A percentile compares a stretch with the other conserved stretches of the same genome.
These are phyloP conservation scores for Brotula barbata DNA, from an alignment of 2,797 vertebrate genomes.

Conservation along the genomic window DNA sequence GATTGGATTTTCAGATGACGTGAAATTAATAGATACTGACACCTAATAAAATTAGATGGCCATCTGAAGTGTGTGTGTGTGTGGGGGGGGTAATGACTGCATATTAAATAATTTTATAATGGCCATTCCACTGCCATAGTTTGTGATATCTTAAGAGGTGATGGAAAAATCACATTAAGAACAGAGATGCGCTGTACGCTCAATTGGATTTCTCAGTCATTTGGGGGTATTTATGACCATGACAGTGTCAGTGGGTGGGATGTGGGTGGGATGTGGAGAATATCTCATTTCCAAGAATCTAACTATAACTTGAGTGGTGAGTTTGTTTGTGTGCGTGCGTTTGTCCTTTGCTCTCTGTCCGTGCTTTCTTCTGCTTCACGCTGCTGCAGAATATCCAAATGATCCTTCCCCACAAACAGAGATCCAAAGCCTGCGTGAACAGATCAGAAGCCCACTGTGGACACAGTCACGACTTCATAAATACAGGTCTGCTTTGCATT, in stretches of 20 bases:
- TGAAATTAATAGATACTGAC: conserved; percentile 44
- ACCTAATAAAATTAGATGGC: conserved; percentile 19
- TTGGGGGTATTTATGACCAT: conserved; percentile 46
- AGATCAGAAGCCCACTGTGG: no score
- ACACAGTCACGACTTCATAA: no score
- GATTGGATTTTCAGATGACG: conserved; percentile 61
- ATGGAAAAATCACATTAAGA: conserved; percentile 49
- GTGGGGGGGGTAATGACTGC: conserved; percentile 6
- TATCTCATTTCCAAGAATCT: conserved; percentile 43
- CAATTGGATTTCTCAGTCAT: conserved; percentile 53
- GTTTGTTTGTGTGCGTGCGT: no score
- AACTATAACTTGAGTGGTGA: no score
- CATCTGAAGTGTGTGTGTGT: conserved; percentile 31
- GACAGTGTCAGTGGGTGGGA: conserved; percentile 37
- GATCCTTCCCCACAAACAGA: no score
- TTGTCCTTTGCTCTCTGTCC: no score
- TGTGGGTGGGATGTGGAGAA: conserved; percentile 29
- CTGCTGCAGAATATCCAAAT: no score
- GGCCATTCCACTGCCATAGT: conserved; percentile 30
- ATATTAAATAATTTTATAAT: conserved; percentile 38
- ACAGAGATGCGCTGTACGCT: conserved; percentile 25
- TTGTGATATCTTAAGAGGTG: conserved; percentile 47
- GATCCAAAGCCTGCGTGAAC: no score
- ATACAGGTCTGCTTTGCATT: no score
- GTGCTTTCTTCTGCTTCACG: no score